These are phyloP conservation scores for Colaptes auratus DNA, from an alignment of 2,113 vertebrate genomes.

Conservation along the genomic window DNA sequence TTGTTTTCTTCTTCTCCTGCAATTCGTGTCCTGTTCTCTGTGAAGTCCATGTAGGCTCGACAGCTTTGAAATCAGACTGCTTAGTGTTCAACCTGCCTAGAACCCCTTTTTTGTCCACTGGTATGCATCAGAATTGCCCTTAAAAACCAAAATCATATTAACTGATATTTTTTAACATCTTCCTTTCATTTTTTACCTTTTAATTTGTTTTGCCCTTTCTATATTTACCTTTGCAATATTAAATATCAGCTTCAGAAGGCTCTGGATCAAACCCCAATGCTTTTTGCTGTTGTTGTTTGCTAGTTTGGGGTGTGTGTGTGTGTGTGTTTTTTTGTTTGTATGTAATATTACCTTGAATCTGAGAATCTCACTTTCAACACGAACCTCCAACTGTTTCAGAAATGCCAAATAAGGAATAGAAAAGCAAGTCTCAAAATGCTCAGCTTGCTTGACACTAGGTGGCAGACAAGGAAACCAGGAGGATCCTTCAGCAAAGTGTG, in stretches of 20 bases:
- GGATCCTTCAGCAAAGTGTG: background rate
- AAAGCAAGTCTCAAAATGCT: background rate
- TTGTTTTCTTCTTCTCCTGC: background rate
- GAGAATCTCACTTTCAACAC: background rate
- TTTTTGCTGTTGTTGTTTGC: too few species aligned
- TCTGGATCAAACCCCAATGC: background rate
- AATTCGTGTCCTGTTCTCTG: background rate
- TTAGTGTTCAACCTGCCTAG: background rate
- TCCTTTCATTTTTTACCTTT: background rate
- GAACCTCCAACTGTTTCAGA: background rate
- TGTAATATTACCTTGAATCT: background rate
- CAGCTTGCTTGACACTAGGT: constrained; percentile 35
- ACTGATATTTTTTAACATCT: background rate
- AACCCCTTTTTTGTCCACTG: background rate
- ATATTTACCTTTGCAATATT: background rate
- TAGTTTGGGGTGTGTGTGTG: too few species aligned
- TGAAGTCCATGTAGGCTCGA: background rate
- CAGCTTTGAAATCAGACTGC: background rate
- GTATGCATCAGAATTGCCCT: background rate
- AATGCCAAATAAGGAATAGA: background rate
- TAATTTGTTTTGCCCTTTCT: background rate
- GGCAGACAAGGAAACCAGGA: constrained; percentile 39
- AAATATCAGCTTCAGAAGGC: background rate
- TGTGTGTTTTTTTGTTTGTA: background rate
- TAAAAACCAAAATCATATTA: background rate